phyloP scores from a whole-genome alignment of 2,888 invertebrate species.

The Spilarctia lutea region DNA sequence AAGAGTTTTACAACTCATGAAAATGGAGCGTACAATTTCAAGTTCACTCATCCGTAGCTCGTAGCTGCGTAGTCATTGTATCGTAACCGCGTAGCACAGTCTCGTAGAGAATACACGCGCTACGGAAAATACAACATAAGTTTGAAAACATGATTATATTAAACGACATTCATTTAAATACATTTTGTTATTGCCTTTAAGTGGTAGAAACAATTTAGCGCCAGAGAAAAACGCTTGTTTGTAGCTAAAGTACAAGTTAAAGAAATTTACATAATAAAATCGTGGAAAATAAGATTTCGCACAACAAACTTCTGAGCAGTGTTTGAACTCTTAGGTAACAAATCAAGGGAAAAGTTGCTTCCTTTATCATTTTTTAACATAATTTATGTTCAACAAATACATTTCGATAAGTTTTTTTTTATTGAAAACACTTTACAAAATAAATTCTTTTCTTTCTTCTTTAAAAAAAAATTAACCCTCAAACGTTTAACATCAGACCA shows the following conservation, averaged over 20 bases:
- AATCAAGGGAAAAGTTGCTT: slow-evolving; percentile 36
- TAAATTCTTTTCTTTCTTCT: not conserved
- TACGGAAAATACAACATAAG: slow-evolving; percentile 12
- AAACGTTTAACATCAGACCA: not conserved
- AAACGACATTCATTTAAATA: not conserved
- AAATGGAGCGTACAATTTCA: slow-evolving; percentile 30
- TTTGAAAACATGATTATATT: not conserved
- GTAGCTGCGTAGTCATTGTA: slow-evolving; percentile 44
- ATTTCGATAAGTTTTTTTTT: slow-evolving; percentile 19
- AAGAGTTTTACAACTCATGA: slow-evolving; percentile 17
- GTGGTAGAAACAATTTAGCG: slow-evolving; percentile 15
- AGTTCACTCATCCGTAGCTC: slow-evolving; percentile 51
- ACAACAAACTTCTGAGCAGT: slow-evolving; percentile 34
- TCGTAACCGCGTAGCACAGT: slow-evolving; percentile 30
- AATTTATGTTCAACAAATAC: slow-evolving; percentile 43
- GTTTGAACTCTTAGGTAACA: slow-evolving; percentile 45
- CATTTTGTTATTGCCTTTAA: slow-evolving; percentile 3
- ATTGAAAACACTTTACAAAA: slow-evolving; percentile 15
- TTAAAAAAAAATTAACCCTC: not conserved
- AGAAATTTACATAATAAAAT: slow-evolving; percentile 48
- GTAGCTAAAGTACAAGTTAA: slow-evolving; percentile 32
- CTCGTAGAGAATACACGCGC: slow-evolving; percentile 16
- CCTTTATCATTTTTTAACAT: slow-evolving; percentile 44
- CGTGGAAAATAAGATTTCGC: slow-evolving; percentile 41
- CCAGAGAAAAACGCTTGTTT: slow-evolving; percentile 34